A percentile compares a stretch with the other conserved stretches of the same genome.
phyloP scores from a whole-genome alignment of 1,140 invertebrate species.

The Hycleus phaleratus region DNA sequence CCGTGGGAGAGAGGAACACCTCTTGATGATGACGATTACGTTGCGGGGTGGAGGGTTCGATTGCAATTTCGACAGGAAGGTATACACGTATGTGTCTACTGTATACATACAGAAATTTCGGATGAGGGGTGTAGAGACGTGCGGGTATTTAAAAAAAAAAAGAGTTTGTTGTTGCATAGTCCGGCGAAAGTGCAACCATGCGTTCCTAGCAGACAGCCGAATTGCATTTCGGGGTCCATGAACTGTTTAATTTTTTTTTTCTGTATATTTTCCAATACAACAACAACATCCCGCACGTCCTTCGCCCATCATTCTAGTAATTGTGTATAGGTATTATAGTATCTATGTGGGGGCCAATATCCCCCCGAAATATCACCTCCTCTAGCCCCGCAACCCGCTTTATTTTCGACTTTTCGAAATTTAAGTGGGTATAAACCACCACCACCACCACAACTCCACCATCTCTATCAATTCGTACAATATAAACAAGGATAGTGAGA shows the following conservation, averaged over 20 bases:
- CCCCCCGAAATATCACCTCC: too few relatives aligned
- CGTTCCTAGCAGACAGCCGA: conserved; percentile 41
- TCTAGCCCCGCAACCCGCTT: too few relatives aligned
- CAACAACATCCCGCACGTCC: conserved; percentile 3
- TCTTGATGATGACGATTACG: too few relatives aligned
- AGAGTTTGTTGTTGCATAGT: conserved; percentile 31
- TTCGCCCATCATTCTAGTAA: background rate
- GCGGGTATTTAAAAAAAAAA: conserved; percentile 13
- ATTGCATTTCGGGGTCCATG: conserved; percentile 37
- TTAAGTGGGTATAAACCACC: too few relatives aligned
- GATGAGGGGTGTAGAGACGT: conserved; percentile 3
- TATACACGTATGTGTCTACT: background rate
- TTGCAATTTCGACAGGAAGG: conserved; percentile 25
- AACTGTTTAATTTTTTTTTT: conserved; percentile 15
- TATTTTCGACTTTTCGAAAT: too few relatives aligned
- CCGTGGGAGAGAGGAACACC: too few relatives aligned
- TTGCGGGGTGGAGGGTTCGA: background rate
- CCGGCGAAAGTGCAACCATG: conserved; percentile 39
- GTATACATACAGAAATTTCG: background rate
- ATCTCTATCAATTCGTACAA: conserved; percentile 1
- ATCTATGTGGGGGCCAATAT: too few relatives aligned
- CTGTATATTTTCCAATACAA: too few relatives aligned
- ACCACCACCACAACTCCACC: background rate
- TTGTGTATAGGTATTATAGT: too few relatives aligned
- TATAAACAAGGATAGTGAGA: too few relatives aligned